Evolutionary conservation across 2,888 invertebrate species (phyloP).

Genomic region (Xanthia icteritia): DNA sequence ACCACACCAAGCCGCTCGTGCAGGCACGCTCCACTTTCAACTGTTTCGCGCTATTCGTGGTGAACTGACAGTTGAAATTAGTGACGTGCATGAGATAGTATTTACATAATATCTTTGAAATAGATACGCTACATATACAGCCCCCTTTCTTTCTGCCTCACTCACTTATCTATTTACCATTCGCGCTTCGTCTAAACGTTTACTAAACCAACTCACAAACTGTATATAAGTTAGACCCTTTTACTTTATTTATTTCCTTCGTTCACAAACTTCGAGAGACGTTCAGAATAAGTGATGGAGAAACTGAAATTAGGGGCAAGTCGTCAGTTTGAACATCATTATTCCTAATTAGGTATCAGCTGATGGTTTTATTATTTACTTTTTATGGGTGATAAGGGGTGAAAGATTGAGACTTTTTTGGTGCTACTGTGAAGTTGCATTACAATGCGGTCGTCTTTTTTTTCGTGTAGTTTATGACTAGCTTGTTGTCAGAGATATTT

Average conservation of each 20-base stretch:
- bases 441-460: background rate
- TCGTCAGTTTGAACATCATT: slow-evolving; percentile 30
- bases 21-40: too few relatives aligned
- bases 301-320: slow-evolving; percentile 25
- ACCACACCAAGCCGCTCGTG: too few relatives aligned
- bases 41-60: too few relatives aligned
- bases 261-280: slow-evolving; percentile 51
- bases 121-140: too few relatives aligned
- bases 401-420: background rate
- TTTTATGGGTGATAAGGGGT: slow-evolving; percentile 1
- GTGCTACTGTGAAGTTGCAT: background rate
- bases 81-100: too few relatives aligned
- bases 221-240: slow-evolving; percentile 58
- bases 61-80: too few relatives aligned
- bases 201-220: slow-evolving; percentile 62
- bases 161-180: slow-evolving; percentile 45
- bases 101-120: too few relatives aligned
- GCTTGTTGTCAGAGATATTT: too few relatives aligned
- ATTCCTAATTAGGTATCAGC: slow-evolving; percentile 33
- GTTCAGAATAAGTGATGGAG: slow-evolving; percentile 63
- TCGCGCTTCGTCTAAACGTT: slow-evolving; percentile 61
- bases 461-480: too few relatives aligned
- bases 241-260: slow-evolving; percentile 45
- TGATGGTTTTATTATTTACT: slow-evolving; percentile 33
- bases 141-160: background rate